Conservation (phyloP, 2,888 invertebrate species). For the Cyclophora punctaria region DNA sequence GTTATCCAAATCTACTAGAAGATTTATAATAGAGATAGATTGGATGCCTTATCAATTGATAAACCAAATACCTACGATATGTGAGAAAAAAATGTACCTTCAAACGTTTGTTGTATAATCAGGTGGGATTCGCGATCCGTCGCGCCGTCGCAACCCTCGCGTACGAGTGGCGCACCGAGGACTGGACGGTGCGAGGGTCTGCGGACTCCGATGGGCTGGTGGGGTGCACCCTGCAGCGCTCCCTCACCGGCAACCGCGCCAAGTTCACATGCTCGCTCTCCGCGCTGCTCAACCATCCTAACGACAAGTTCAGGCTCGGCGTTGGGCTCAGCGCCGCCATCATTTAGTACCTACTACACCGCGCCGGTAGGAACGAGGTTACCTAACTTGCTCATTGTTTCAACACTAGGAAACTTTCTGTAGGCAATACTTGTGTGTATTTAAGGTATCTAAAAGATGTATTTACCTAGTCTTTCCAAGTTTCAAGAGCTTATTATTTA, state of each 20-base stretch:
- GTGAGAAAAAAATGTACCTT: neutral
- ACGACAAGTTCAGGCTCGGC: conserved; percentile 64
- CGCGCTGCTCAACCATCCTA: conserved; percentile 66
- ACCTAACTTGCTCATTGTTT: too few species aligned
- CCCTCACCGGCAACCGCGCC: conserved; percentile 51
- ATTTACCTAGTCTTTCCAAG: too few species aligned
- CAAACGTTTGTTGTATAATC: neutral
- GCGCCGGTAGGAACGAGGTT: too few species aligned
- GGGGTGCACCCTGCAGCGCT: conserved; percentile 56
- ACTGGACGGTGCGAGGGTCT: conserved; percentile 60
- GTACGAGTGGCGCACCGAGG: conserved; percentile 56
- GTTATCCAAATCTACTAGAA: too few species aligned
- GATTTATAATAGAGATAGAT: too few species aligned
- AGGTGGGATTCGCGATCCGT: conserved; percentile 59
- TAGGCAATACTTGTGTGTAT: too few species aligned
- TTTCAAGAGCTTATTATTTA: too few species aligned
- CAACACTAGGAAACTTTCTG: too few species aligned
- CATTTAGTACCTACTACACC: conserved; percentile 20
- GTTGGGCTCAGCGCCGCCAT: conserved; percentile 60
- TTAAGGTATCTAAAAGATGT: too few species aligned
- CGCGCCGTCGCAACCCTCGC: conserved; percentile 58
- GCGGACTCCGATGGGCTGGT: conserved; percentile 64
- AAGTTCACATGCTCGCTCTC: conserved; percentile 58
- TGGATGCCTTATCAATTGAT: too few species aligned
- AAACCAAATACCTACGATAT: neutral